Evolutionary conservation across 1,140 invertebrate species (phyloP).

Genomic region (Eufriesea mexicana): DNA sequence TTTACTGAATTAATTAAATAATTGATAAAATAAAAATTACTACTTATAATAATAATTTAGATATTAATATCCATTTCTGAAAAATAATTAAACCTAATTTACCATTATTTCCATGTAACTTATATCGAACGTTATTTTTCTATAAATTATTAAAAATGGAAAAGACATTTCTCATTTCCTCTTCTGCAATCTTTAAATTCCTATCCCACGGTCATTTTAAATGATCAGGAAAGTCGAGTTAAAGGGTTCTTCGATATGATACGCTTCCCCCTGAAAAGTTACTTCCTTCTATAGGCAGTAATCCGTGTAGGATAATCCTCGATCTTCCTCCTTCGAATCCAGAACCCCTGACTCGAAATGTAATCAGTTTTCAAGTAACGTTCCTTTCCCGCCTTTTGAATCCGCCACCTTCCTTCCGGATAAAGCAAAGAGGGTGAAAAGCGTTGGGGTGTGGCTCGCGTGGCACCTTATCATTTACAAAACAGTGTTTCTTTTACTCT

Average conservation of each 20-base stretch:
- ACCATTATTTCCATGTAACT: too few species aligned
- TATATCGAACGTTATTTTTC: not conserved
- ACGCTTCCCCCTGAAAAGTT: not conserved
- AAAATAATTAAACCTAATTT: too few species aligned
- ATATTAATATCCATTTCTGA: too few species aligned
- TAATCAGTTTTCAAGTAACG: conserved; percentile 51
- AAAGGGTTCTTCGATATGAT: not conserved
- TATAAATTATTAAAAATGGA: not conserved
- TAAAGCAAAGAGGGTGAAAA: conserved; percentile 30
- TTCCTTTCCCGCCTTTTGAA: conserved; percentile 40
- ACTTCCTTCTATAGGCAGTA: conserved; percentile 12
- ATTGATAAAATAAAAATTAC: too few species aligned
- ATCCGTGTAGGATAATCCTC: conserved; percentile 39
- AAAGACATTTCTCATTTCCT: not conserved
- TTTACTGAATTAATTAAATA: too few species aligned
- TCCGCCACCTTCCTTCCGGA: not conserved
- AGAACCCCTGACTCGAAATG: conserved; percentile 27
- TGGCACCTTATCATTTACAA: conserved; percentile 43
- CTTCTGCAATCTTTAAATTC: not conserved
- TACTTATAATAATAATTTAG: too few species aligned
- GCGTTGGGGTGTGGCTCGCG: conserved; percentile 10
- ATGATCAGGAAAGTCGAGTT: not conserved
- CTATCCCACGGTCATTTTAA: not conserved
- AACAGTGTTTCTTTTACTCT: conserved; percentile 26
- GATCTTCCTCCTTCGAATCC: conserved; percentile 25